These are phyloP conservation scores for Bembecia ichneumoniformis DNA, from an alignment of 2,888 invertebrate genomes.

Conservation along the genomic window DNA sequence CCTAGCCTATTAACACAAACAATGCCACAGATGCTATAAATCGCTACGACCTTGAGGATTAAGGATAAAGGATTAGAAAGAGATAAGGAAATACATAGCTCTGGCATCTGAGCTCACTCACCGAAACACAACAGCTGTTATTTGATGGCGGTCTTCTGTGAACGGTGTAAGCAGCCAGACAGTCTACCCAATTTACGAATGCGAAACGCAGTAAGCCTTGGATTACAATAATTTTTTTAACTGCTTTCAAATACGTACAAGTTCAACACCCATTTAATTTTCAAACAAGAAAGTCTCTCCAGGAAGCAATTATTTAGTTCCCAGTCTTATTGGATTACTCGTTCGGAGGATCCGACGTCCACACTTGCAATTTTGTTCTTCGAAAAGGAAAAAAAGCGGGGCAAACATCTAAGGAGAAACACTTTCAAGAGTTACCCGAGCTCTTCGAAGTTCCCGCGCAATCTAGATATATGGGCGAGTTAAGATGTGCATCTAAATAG, in stretches of 20 bases:
- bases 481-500: slow-evolving; percentile 73
- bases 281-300: slow-evolving; percentile 1
- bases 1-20: too few species aligned
- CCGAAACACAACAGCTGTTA: too few species aligned
- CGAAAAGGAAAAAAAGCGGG: slow-evolving; percentile 22
- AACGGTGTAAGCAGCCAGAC: too few species aligned
- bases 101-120: too few species aligned
- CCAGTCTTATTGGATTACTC: slow-evolving; percentile 38
- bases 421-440: slow-evolving; percentile 34
- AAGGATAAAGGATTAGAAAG: too few species aligned
- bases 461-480: slow-evolving; percentile 70
- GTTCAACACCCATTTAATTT: not conserved
- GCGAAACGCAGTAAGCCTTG: too few species aligned
- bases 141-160: too few species aligned
- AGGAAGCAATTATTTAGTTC: slow-evolving; percentile 27
- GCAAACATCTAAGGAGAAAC: slow-evolving; percentile 30
- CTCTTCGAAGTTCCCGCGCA: slow-evolving; percentile 45
- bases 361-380: slow-evolving; percentile 35
- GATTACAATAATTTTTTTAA: too few species aligned
- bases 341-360: slow-evolving; percentile 16
- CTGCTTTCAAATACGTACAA: not conserved
- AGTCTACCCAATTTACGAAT: too few species aligned
- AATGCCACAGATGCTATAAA: too few species aligned
- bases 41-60: too few species aligned
- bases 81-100: too few species aligned